These are phyloP conservation scores for Papio anubis DNA, from an alignment of 2,113 vertebrate genomes.

Conservation along the genomic window DNA sequence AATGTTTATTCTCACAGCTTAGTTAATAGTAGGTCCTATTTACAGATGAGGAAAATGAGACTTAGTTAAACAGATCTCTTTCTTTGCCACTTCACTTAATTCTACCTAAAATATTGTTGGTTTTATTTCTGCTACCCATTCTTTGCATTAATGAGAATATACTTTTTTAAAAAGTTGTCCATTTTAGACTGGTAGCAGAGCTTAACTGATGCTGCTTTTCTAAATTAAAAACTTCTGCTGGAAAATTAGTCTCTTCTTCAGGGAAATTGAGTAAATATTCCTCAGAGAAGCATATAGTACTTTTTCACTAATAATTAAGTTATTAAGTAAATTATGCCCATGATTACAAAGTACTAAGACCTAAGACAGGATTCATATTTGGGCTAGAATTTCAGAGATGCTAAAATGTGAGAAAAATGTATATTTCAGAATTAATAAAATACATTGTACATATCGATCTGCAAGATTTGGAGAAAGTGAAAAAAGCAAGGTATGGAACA, in stretches of 20 bases:
- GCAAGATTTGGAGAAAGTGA: not conserved
- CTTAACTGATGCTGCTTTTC: not conserved
- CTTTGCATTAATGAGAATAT: not conserved
- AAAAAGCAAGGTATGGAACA: not conserved
- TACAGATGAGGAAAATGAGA: not conserved
- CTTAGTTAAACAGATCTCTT: not conserved
- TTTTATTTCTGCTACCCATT: not conserved
- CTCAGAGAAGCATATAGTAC: not conserved
- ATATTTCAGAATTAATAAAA: not conserved
- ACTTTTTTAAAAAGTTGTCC: not conserved
- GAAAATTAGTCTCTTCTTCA: slow-evolving; percentile 42
- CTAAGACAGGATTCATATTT: not conserved
- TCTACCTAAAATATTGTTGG: not conserved
- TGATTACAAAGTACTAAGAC: not conserved
- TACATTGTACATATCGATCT: not conserved
- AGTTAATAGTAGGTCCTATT: not conserved
- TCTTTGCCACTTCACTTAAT: not conserved
- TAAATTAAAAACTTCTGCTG: not conserved
- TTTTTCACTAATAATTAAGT: slow-evolving; percentile 41
- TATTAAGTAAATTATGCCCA: not conserved
- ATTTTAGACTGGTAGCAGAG: slow-evolving; percentile 15
- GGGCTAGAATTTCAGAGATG: slow-evolving; percentile 3
- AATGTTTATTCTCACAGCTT: not conserved
- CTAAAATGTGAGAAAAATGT: not conserved
- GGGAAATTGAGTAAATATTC: slow-evolving; percentile 31